Base-by-base conservation (phyloP, 2,797 vertebrate genomes). In the Danio jaintianensis region DNA sequence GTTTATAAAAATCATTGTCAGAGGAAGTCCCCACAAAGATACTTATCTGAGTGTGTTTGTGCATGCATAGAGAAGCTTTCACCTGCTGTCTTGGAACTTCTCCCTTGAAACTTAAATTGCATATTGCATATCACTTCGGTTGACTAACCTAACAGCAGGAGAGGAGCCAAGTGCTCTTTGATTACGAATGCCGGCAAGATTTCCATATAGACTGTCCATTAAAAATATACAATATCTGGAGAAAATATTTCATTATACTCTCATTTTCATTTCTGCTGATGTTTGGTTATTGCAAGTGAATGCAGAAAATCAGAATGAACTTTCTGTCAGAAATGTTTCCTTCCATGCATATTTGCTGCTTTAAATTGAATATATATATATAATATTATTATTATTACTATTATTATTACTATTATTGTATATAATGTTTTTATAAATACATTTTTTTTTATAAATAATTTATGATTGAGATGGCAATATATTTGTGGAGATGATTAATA, bases 221-320 rank as follows among this genome's bases (percentile, higher is more conserved):
- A 64, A 79, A 71, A 52, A 82, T 55, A 75, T 62, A 50, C 10
- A 50, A 74, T 47, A 74, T 62, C 71, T 48, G 61, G 43, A n/a
- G 4, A 73, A 74, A 15, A 61, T 22, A 61, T 22, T 74, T 13
- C 68, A 56, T 55, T 56, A 42, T 22, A 15, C 47, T 13, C 16
- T 69, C 38, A 55, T 71, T 56, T 71, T 42, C 0, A 20, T 70
- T 42, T 59, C 55, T 36, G 70, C 70, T 59, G 13, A 59, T 59
- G 55, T 36, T 47, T 36, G 20, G 38, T 58, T 58, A 15, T 72
- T 72, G 53, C 12, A 72, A 15, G 7, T 45, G 29, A 72, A 71
- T 42, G 11, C 50, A 40, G 16, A 29, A 29, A 13, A 8, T 16
- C 40, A 43, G 40, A 58, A 72, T 45, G 7, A 72, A 45, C 13